Conservation (phyloP, 2,113 vertebrate genomes). For the Gadus chalcogrammus region DNA sequence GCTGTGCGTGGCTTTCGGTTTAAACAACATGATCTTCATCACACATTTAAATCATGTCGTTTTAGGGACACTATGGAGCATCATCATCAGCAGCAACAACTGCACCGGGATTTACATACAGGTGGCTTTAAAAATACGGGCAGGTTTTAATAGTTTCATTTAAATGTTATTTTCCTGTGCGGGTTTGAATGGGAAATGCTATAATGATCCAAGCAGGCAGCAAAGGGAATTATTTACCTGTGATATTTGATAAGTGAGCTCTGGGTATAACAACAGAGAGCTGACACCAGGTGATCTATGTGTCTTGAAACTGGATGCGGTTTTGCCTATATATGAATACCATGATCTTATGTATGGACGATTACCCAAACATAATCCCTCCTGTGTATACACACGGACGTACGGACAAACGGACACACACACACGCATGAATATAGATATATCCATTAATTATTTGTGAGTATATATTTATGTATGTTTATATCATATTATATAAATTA, state of each 20-base stretch:
- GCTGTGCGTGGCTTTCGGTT: too few relatives aligned
- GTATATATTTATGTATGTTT: too few relatives aligned
- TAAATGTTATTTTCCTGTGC: constrained; percentile 74
- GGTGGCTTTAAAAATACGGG: constrained; percentile 67
- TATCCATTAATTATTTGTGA: too few relatives aligned
- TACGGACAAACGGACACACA: too few relatives aligned
- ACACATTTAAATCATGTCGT: constrained; percentile 59
- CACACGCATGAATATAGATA: too few relatives aligned
- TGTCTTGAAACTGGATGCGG: constrained; percentile 17
- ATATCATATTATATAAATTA: too few relatives aligned
- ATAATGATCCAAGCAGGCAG: constrained; percentile 58
- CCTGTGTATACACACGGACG: too few relatives aligned
- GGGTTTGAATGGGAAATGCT: constrained; percentile 76
- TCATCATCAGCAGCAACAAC: constrained; percentile 26
- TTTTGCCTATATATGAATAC: constrained; percentile 41
- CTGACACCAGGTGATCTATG: constrained; percentile 33
- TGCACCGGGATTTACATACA: constrained; percentile 70
- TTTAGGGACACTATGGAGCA: constrained; percentile 39
- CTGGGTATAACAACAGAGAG: constrained; percentile 34
- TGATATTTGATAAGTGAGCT: constrained; percentile 61
- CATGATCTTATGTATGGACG: background rate
- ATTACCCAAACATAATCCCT: too few relatives aligned
- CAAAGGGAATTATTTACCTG: constrained; percentile 34
- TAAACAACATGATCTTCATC: constrained; percentile 32
- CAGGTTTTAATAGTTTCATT: constrained; percentile 74